Base-by-base conservation (phyloP, 2,113 vertebrate species). In the Hemicordylus capensis region DNA sequence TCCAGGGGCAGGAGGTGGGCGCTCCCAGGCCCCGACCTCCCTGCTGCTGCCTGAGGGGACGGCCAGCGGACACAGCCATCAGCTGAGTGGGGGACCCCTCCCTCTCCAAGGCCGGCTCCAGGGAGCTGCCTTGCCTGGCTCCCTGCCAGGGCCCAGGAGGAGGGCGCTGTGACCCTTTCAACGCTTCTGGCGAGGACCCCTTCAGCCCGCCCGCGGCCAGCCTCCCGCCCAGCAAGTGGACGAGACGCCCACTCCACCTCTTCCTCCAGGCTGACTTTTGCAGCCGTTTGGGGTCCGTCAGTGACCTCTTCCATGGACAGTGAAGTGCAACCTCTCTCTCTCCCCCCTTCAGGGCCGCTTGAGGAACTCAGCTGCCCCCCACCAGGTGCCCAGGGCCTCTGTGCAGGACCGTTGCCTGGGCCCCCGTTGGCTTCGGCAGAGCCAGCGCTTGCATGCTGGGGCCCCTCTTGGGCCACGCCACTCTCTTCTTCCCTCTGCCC, bases 131-230 rank as follows among this genome's bases (percentile, higher is more conserved):
- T 61, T 28, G 70, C 22, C 8, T 28, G n/a, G 39, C 46, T 11
- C 8, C 42, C 34, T 15, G 34, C 69, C 3, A 14, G 20, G 31
- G 22, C 44, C 4, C 3, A 6, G 8, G 48, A 39, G 39, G 22
- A 8, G 15, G 3, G 4, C 0, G 1, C 37, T 10, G 19, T 3
- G 4, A 14, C 6, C 19, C 31, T 22, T 9, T 7, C 8, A 2
- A 4, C 51, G 48, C 63, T 12, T 44, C 79, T 34, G 2, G 11
- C 2, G 14, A 20, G 51, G 26, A 39, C 5, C 6, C 11, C 39
- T 46, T 56, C 54, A 22, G 46, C 6, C 2, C 15, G 6, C 42
- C 11, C 14, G 4, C 4, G 14, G 58, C 9, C 0, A 6, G 4
- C 22, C 72, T 48, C 42, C 72, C 12, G 81, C 44, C 1, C 51